A percentile compares a stretch with the other conserved stretches of the same genome.
These are phyloP conservation scores for Nymphalis polychloros DNA, from an alignment of 2,888 invertebrate genomes.

Conservation along the genomic window DNA sequence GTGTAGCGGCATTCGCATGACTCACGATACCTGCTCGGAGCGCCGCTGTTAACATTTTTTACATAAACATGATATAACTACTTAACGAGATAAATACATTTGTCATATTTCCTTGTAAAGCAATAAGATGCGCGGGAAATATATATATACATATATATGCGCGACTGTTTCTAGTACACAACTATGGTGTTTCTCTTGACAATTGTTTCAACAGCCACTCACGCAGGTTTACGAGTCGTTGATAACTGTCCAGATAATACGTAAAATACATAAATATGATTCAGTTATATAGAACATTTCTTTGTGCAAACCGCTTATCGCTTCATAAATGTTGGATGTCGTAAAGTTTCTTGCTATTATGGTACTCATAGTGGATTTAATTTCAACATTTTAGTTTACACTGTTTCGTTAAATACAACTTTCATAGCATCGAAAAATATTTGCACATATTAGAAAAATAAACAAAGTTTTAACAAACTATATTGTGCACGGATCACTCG, in stretches of 20 bases:
- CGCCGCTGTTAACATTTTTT: constrained; percentile 32
- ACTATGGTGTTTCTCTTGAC: not conserved
- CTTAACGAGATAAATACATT: constrained; percentile 3
- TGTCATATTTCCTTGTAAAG: constrained; percentile 14
- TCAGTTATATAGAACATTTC: not conserved
- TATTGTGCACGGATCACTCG: no score
- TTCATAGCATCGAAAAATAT: not conserved
- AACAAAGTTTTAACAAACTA: no score
- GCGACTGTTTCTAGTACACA: not conserved
- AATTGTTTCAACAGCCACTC: not conserved
- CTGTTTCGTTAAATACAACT: not conserved
- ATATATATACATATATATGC: not conserved
- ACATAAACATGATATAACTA: constrained; percentile 14
- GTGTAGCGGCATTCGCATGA: constrained; percentile 57
- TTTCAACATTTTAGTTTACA: not conserved
- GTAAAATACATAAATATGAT: not conserved
- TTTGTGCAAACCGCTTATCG: not conserved
- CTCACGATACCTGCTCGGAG: constrained; percentile 42
- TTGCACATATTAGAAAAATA: no score
- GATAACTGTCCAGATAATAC: not conserved
- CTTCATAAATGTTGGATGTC: not conserved
- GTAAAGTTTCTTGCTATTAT: constrained; percentile 5
- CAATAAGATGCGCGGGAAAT: constrained; percentile 1
- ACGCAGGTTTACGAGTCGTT: constrained; percentile 1
- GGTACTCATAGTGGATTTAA: not conserved